Evolutionary conservation across 2,888 invertebrate genomes (phyloP), one percentile per base, ranked within the genome.

Genomic region (Watsonalla binaria): DNA sequence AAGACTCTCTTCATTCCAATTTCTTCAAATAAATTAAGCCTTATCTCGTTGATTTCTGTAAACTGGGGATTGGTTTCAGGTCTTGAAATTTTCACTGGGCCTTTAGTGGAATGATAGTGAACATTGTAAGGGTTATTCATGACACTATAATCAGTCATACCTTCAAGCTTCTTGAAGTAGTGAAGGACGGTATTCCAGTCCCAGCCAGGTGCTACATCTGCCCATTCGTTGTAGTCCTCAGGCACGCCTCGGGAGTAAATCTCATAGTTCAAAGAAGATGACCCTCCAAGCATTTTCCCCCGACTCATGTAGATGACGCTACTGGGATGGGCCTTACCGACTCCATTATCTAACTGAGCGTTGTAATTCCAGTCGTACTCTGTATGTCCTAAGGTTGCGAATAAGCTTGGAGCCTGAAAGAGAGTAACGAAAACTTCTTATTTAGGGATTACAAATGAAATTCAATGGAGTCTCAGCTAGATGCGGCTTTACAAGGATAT

Each of bases 231-330:
- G 51, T 78, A 83, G 58, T 83, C 83, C 45, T 68, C 61, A 0
- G 76, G 74, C 5, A 75, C 74, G 33, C 83, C 83, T 56, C 84
- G 68, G 4, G 71, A 62, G 54, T 82, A 80, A 5, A 83, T 68
- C 24, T 75, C 62, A 53, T 70, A 83, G 62, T 83, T 83, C 35
- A 61, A 66, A 13, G 82, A 70, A 5, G 84, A 83, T 50, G 61
- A 61, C 5, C 83, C 83, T 11, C 83, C 83, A 0, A 83, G 74
- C 48, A 82, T 66, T 65, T 82, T 83, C 0, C 83, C 83, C 13
- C 78, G 65, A 35, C 65, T 59, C 57, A 78, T 64, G 13, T 50
- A 53, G 2, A 77, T 11, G 9, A 58, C 45, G 8, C 69, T 55
- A 5, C 65, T 61, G 4, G 58, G 59, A 57, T 81, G 78, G 9